Evolutionary conservation across 2,888 invertebrate genomes (phyloP).

Genomic region (Mythimna impura): DNA sequence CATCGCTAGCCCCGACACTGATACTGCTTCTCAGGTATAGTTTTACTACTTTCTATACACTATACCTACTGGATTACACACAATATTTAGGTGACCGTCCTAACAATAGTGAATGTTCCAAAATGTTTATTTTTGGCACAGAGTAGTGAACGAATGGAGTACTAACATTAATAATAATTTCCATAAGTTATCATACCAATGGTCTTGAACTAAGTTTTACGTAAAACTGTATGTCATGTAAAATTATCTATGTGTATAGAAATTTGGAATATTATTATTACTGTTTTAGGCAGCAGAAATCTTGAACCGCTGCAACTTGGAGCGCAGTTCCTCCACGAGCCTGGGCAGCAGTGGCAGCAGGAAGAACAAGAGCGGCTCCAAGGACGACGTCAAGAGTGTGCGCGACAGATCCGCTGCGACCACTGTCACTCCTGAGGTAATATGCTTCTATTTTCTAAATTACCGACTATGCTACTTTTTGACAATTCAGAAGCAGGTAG

Average conservation of each 20-base stretch:
- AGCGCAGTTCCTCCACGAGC: slow-evolving; percentile 88
- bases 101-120: no score
- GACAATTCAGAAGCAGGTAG: no score
- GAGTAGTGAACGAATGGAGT: slow-evolving; percentile 20
- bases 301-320: slow-evolving; percentile 91
- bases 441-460: no score
- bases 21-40: slow-evolving; percentile 88
- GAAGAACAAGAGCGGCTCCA: slow-evolving; percentile 74
- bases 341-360: slow-evolving; percentile 86
- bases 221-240: neutral
- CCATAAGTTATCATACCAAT: no score
- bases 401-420: slow-evolving; percentile 73
- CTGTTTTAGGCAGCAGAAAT: slow-evolving; percentile 91
- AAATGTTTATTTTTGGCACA: neutral
- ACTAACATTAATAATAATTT: neutral
- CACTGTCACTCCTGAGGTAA: slow-evolving; percentile 89
- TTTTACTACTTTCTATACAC: neutral
- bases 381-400: slow-evolving; percentile 78
- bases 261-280: no score
- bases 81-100: no score
- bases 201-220: neutral
- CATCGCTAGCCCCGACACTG: slow-evolving; percentile 90
- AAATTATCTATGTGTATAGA: no score
- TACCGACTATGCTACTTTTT: no score
- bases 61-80: no score